Base-by-base conservation (phyloP, 1,140 invertebrate species). In the Zaprionus vittiger region DNA sequence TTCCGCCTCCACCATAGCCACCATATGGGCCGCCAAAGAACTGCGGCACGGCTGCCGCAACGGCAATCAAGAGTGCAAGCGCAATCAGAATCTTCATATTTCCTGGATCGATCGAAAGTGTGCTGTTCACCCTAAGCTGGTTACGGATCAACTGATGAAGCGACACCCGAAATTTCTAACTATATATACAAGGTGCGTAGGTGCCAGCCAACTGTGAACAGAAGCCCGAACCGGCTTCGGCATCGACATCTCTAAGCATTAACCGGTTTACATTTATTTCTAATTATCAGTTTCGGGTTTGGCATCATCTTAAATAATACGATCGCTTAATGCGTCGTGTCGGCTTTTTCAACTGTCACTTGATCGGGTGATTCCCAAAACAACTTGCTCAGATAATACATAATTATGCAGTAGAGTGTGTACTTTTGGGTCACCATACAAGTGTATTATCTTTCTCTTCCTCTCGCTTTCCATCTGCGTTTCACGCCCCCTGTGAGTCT, bases 241-340 rank as follows among this genome's bases (percentile, higher is more conserved):
- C 24, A 44, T 37, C 62, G 56, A n/a, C 17, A 9, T 20, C 44
- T 54, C 31, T 17, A 55, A 44, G 12, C 69, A 54, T 49, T 73
- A 78, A 84, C 84, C 85, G 84, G 84, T 90, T 87, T 75, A 68
- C 77, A 77, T 68, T 73, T 60, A 79, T 49, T 84, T 89, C 68
- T 65, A 76, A 87, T 84, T 87, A 87, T 79, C 74, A 56, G 12
- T 56, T 57, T 67, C n/a, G 49, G 12, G 38, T 34, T 62, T 38
- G 60, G 9, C 60, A 75, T 75, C 60, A 44, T 38, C n/a, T 47
- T 20, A 31, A 38, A 59, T 49, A 71, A 55, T 17, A 64, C 38
- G 47, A 60, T 57, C 56, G 41, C n/a, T 17, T 17, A n/a, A 47
- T 47, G n/a, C 41, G 11, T 49, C 20, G 47, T 52, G n/a, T 3